Evolutionary conservation across 1,140 invertebrate species (phyloP), one percentile per base, ranked within the genome.

Genomic region (Aricia agestis): DNA sequence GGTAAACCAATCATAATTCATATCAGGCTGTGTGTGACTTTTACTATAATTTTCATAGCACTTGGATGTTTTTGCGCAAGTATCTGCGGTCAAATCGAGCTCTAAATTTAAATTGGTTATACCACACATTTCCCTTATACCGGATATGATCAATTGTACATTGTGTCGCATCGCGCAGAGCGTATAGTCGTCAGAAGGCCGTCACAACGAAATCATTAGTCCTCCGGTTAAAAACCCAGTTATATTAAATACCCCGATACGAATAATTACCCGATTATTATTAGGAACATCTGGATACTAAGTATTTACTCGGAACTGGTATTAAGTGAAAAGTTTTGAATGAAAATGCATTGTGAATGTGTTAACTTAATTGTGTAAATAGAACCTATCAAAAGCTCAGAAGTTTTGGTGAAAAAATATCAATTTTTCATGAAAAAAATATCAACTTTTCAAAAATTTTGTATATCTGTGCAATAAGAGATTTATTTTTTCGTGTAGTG

Each of bases 101-200:
- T 81, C 83, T 85, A 85, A 81, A 84, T 81, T 85, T 88, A 90
- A 88, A 91, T 89, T 91, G 85, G 85, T 84, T 87, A 84, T 87
- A 82, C 81, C 83, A 85, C 87, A 89, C 86, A 91, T 92, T 91
- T 90, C 91, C 90, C 84, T 91, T 83, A 81, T 69, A 80, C 89
- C 91, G 91, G 91, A 92, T 92, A 85, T 79, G 81, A 81, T 85
- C 91, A 92, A 92, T 92, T 92, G 89, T 52, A 75, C 79, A 77
- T 70, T 76, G 73, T 76, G 78, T 73, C 81, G 79, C 78, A 80
- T 78, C 77, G 85, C 84, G 84, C 83, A 78, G 81, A 80, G 77
- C 77, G 77, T 72, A 82, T 83, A 87, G 82, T 87, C 76, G 76
- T 71, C 76, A 74, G 74, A 81, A 81, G 80, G 77, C 83, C 84